Evolutionary conservation across 2,797 vertebrate genomes (phyloP).

Genomic region (Pangasius larnaudii): DNA sequence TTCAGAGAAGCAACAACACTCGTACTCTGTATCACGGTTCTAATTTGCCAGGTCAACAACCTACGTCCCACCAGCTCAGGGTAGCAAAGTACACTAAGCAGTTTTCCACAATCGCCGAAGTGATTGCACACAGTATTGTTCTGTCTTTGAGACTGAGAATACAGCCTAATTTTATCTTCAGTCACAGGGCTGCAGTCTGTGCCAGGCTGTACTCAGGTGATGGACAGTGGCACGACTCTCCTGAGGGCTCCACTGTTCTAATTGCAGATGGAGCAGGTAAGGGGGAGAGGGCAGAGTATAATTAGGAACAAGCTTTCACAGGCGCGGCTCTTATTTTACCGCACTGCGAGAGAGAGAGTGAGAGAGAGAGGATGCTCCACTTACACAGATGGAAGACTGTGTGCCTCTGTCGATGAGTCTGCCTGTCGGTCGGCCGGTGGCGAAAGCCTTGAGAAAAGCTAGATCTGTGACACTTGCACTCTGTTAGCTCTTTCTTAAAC

Average conservation of each 20-base stretch:
- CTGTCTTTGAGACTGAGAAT: conserved; percentile 4
- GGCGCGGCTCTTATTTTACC: conserved; percentile 51
- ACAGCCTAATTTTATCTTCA: conserved; percentile 43
- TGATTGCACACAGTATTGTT: conserved; percentile 15
- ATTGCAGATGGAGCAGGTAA: conserved; percentile 55
- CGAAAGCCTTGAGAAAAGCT: conserved; percentile 54
- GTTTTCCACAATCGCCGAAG: neutral
- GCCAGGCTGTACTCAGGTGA: conserved; percentile 47
- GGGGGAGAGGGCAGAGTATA: conserved; percentile 53
- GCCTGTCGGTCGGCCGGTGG: conserved; percentile 44
- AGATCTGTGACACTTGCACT: conserved; percentile 56
- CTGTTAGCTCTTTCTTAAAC: conserved; percentile 58
- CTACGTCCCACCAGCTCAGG: neutral
- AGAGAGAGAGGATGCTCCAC: conserved; percentile 56
- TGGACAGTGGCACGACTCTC: conserved; percentile 49
- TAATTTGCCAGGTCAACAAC: neutral
- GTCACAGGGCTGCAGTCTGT: conserved; percentile 48
- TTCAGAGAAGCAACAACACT: neutral
- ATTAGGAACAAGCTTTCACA: conserved; percentile 50
- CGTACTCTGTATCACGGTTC: neutral
- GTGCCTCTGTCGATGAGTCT: conserved; percentile 45
- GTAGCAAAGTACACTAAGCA: conserved; percentile 4
- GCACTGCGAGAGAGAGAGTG: conserved; percentile 25
- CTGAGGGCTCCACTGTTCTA: conserved; percentile 57
- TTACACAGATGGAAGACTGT: conserved; percentile 58